A percentile compares a stretch with the other conserved stretches of the same genome.
phyloP scores from a whole-genome alignment of 1,140 invertebrate species.

The Pseudomyrmex concolor region DNA sequence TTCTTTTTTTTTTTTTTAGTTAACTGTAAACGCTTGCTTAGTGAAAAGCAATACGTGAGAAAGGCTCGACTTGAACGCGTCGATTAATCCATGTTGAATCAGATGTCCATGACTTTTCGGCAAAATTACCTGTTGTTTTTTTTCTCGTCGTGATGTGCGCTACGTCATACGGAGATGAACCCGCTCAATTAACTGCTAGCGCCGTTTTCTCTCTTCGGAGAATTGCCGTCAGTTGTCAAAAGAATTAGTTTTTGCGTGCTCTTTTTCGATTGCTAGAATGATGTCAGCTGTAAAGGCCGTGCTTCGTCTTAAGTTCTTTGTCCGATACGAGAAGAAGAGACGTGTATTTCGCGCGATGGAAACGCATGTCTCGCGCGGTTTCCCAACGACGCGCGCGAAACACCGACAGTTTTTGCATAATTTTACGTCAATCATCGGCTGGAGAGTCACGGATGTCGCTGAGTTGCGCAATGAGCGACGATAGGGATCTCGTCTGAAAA shows the following conservation, averaged over 20 bases:
- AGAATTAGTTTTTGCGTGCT: conserved; percentile 9
- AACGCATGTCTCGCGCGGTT: conserved; percentile 25
- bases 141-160: background rate
- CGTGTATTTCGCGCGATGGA: conserved; percentile 10
- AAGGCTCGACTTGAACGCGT: background rate
- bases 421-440: conserved; percentile 56
- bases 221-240: background rate
- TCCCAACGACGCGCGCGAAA: background rate
- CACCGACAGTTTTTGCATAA: conserved; percentile 58
- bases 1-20: background rate
- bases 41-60: background rate
- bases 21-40: background rate
- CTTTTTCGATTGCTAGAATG: background rate
- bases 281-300: conserved; percentile 33
- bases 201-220: background rate
- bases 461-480: conserved; percentile 37
- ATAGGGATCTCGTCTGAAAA: conserved; percentile 30
- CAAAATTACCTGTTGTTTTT: background rate
- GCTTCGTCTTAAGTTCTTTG: conserved; percentile 31
- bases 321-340: background rate
- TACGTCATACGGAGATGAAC: background rate
- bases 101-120: background rate
- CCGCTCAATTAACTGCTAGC: background rate
- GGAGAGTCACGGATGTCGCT: background rate
- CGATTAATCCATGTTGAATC: conserved; percentile 20